Percentiles rank a stretch among this genome's conserved stretches.
Evolutionary conservation across 1,140 invertebrate species (phyloP).

Genomic region (Delia radicum): DNA sequence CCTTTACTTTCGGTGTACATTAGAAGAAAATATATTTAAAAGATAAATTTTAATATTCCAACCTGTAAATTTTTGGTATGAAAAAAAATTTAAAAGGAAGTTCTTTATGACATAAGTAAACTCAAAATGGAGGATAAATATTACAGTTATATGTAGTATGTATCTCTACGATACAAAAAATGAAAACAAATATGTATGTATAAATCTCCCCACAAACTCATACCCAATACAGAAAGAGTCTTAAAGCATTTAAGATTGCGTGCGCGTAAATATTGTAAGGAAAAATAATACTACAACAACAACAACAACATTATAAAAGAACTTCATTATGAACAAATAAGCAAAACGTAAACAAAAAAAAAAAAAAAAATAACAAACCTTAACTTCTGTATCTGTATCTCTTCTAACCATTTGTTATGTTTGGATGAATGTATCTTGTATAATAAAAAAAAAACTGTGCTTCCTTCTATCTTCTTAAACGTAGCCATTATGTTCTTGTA

Average conservation of each 20-base stretch:
- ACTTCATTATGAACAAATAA: conserved; percentile 13
- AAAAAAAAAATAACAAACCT: background rate
- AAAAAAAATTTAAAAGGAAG: no score
- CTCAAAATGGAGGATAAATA: background rate
- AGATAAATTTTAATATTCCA: no score
- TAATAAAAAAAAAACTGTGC: no score
- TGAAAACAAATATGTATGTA: background rate
- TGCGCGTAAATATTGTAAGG: conserved; percentile 1
- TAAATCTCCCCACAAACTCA: background rate
- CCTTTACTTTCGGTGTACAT: no score
- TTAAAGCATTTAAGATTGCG: conserved; percentile 15
- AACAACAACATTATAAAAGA: background rate
- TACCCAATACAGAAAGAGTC: background rate
- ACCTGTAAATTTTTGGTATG: background rate
- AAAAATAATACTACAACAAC: background rate
- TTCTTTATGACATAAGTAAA: no score
- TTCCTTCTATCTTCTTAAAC: conserved; percentile 17
- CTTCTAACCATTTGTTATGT: background rate
- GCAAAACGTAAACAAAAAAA: background rate
- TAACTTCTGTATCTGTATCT: conserved; percentile 13
- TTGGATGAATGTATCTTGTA: background rate
- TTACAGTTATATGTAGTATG: background rate
- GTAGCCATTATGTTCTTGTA: conserved; percentile 18
- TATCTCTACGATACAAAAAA: background rate
- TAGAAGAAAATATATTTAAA: no score